Evolutionary conservation across 2,888 invertebrate genomes (phyloP).

Genomic region (Cyclophora albipunctata): DNA sequence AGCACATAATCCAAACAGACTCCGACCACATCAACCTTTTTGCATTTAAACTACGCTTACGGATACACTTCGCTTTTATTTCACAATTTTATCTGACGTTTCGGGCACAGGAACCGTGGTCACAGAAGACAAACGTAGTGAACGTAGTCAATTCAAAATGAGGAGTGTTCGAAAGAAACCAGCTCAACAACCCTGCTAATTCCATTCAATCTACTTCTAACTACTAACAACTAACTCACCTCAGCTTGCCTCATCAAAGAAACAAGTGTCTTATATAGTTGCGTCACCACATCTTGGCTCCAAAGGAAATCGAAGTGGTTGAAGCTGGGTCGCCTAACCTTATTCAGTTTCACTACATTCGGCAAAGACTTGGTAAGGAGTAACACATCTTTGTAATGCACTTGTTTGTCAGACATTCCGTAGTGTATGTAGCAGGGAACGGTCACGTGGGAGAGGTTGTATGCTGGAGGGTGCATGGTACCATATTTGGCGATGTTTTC

Average conservation of each 20-base stretch:
- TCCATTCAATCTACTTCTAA: too few relatives aligned
- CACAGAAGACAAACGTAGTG: too few relatives aligned
- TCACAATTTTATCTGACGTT: too few relatives aligned
- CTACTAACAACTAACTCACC: too few relatives aligned
- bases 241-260: constrained; percentile 27
- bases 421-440: constrained; percentile 36
- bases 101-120: too few relatives aligned
- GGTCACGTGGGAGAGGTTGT: constrained; percentile 30
- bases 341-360: constrained; percentile 20
- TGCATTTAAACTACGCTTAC: too few relatives aligned
- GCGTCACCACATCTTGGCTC: constrained; percentile 26
- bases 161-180: too few relatives aligned
- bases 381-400: constrained; percentile 28
- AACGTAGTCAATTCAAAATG: too few relatives aligned
- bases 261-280: constrained; percentile 29
- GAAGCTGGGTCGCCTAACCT: constrained; percentile 25
- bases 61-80: too few relatives aligned
- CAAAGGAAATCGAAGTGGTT: constrained; percentile 45
- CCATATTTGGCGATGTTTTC: constrained; percentile 36
- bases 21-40: too few relatives aligned
- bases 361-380: constrained; percentile 24
- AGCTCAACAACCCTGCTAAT: too few relatives aligned
- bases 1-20: too few relatives aligned
- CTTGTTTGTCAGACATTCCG: constrained; percentile 25
- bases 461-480: constrained; percentile 29